Evolutionary conservation across 2,113 vertebrate species (phyloP).

Genomic region (Trachemys scripta): DNA sequence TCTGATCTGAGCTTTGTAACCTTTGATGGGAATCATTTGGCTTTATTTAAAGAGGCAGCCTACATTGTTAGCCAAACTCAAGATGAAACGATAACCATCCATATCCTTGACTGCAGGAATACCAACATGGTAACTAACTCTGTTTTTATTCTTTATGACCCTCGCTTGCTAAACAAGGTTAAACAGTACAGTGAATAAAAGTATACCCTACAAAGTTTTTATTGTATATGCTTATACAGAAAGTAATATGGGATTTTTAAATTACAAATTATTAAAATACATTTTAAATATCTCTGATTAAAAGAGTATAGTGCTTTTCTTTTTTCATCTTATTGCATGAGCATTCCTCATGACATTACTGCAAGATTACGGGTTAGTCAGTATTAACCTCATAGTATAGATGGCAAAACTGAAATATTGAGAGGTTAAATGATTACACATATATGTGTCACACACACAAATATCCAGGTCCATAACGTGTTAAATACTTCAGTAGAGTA

Average conservation of each 20-base stretch:
- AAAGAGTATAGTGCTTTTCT: neutral
- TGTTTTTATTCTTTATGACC: neutral
- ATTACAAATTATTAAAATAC: neutral
- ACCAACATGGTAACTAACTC: constrained; percentile 77
- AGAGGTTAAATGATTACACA: neutral
- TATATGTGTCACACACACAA: neutral
- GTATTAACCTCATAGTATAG: neutral
- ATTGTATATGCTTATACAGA: neutral
- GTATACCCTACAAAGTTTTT: neutral
- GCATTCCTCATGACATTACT: neutral
- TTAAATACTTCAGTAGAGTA: neutral
- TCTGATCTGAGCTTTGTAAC: constrained; percentile 94
- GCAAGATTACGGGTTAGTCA: neutral
- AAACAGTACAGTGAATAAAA: neutral
- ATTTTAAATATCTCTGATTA: rapidly evolving
- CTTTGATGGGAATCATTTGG: constrained; percentile 90
- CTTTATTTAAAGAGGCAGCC: constrained; percentile 92
- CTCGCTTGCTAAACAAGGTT: neutral
- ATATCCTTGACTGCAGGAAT: constrained; percentile 88
- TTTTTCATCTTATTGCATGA: neutral
- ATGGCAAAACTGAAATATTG: neutral
- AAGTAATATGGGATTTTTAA: neutral
- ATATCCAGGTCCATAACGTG: neutral
- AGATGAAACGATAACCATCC: constrained; percentile 88
- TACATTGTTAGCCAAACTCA: constrained; percentile 88